Conservation (phyloP, 2,113 vertebrate genomes). For the Onychorhynchus coronatus region DNA sequence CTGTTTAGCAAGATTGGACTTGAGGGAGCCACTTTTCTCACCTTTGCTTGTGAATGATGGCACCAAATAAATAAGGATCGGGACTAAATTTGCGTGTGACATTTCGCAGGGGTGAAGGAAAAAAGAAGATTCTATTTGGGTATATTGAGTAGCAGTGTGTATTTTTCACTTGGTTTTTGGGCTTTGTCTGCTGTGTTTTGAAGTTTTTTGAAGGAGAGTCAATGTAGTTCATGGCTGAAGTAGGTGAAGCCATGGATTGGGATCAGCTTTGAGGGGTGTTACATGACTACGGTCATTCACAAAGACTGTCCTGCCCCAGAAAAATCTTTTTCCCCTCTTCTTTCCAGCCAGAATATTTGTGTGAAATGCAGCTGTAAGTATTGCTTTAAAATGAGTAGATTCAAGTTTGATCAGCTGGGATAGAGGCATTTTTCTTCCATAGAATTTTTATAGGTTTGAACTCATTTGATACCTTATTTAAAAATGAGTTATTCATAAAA, state of each 20-base stretch:
- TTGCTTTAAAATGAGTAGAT: background rate
- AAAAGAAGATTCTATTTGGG: background rate
- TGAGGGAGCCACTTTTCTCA: background rate
- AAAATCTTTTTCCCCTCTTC: background rate
- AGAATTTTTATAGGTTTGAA: background rate
- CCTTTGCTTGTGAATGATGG: background rate
- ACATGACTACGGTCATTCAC: background rate
- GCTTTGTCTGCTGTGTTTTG: background rate
- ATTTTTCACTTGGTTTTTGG: conserved; percentile 13
- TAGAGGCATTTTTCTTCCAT: background rate
- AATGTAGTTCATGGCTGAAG: background rate
- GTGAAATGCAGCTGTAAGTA: background rate
- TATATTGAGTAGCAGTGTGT: background rate
- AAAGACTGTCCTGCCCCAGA: background rate
- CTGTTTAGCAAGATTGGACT: background rate
- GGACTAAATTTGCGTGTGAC: background rate
- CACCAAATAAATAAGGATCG: conserved; percentile 1
- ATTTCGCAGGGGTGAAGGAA: background rate
- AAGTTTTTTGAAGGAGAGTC: background rate
- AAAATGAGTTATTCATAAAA: background rate
- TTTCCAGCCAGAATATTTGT: background rate
- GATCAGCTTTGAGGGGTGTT: background rate
- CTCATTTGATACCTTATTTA: background rate
- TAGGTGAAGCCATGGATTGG: background rate
- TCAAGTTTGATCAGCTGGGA: background rate